phyloP scores from a whole-genome alignment of 1,140 invertebrate genomes.

The Cyclargus thomasi region DNA sequence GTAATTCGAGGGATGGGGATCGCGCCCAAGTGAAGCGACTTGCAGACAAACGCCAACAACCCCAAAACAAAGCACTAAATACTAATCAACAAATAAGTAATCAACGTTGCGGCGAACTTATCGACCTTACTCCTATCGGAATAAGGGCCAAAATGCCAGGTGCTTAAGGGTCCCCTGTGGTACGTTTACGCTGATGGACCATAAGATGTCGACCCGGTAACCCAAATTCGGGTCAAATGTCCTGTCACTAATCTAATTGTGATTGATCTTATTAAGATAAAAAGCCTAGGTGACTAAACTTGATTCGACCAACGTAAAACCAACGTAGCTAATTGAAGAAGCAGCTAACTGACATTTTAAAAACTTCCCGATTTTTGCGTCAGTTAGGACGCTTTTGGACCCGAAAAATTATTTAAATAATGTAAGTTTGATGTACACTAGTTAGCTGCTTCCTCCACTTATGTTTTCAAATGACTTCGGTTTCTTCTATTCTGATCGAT shows the following conservation, averaged over 20 bases:
- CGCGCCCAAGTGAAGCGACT: not conserved
- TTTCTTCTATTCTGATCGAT: no score
- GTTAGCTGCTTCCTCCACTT: no score
- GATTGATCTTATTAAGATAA: conserved; percentile 3
- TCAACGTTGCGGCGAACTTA: not conserved
- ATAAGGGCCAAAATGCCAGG: not conserved
- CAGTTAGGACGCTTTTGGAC: no score
- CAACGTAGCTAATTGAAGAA: not conserved
- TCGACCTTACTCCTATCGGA: not conserved
- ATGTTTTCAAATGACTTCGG: not conserved
- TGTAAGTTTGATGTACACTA: no score
- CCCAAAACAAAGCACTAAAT: not conserved
- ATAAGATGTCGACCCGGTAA: not conserved
- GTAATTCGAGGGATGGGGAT: no score
- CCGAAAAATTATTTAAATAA: no score
- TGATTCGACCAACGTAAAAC: not conserved
- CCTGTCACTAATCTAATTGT: conserved; percentile 1
- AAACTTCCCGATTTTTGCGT: no score
- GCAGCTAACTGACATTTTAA: no score
- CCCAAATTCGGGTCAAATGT: not conserved
- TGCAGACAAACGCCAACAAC: not conserved
- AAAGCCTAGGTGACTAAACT: not conserved
- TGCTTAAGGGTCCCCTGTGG: not conserved
- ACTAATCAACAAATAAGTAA: not conserved
- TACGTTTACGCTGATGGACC: not conserved